phyloP scores from a whole-genome alignment of 1,140 invertebrate genomes.

The Trichonephila clavipes region DNA sequence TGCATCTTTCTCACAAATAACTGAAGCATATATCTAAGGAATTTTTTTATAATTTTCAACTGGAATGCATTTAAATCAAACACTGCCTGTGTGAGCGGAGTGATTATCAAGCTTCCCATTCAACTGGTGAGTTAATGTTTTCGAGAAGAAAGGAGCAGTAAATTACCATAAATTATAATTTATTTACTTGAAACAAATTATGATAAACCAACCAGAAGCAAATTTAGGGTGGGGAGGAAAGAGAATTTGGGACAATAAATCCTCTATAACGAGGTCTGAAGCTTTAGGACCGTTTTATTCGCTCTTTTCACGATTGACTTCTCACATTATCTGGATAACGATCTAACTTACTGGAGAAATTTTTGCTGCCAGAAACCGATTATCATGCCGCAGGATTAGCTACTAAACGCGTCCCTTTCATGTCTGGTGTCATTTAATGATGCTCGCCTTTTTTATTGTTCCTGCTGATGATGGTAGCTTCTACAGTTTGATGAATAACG shows the following conservation, averaged over 20 bases:
- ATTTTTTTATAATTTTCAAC: not conserved
- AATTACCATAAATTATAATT: conserved; percentile 62
- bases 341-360: conserved; percentile 59
- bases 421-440: conserved; percentile 56
- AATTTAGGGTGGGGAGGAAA: conserved; percentile 33
- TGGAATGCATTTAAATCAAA: conserved; percentile 27
- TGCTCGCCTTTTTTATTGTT: not conserved
- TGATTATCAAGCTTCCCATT: not conserved
- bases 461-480: not conserved
- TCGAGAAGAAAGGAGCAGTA: conserved; percentile 12
- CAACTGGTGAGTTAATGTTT: conserved; percentile 48
- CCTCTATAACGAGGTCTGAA: conserved; percentile 36
- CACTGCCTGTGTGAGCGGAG: not conserved
- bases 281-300: conserved; percentile 62
- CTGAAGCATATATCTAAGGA: not conserved
- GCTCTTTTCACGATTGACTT: conserved; percentile 60
- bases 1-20: not conserved
- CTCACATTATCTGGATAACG: conserved; percentile 54
- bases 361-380: conserved; percentile 59
- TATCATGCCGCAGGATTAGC: conserved; percentile 52
- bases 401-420: conserved; percentile 50
- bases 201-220: conserved; percentile 61
- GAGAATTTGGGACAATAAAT: conserved; percentile 60
- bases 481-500: conserved; percentile 23
- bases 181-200: conserved; percentile 61